Percentiles rank a stretch among this genome's conserved stretches.
These are phyloP conservation scores for Streblospio benedicti DNA, from an alignment of 1,140 invertebrate species.

Conservation along the genomic window DNA sequence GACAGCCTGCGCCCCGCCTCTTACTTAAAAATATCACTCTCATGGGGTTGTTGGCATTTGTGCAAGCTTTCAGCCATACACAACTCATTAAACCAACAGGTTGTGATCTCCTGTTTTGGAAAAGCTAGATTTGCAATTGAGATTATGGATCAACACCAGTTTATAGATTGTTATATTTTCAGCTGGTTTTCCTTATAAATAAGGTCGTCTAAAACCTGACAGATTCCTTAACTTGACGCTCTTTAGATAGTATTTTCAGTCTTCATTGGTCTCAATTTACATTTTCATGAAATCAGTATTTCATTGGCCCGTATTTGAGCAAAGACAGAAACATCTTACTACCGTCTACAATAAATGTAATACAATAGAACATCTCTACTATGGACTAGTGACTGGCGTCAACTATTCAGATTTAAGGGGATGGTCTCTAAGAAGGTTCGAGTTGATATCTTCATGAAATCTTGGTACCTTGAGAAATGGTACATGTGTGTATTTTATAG, in stretches of 20 bases:
- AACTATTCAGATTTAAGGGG: not conserved
- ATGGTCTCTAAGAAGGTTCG: not conserved
- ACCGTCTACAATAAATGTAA: no score
- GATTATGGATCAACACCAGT: no score
- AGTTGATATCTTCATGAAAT: not conserved
- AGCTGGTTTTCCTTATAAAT: no score
- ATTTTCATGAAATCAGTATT: no score
- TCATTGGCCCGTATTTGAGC: no score
- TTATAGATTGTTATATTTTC: no score
- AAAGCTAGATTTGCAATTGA: not conserved
- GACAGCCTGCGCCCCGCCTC: not conserved
- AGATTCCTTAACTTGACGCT: no score
- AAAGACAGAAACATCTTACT: no score
- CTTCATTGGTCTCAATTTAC: no score
- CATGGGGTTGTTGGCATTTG: not conserved
- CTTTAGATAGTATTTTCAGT: no score
- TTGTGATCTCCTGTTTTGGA: not conserved
- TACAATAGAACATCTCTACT: not conserved
- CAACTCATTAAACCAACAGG: not conserved
- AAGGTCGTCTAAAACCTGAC: no score
- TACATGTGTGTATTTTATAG: not conserved
- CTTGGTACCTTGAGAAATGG: not conserved
- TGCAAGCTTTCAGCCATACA: not conserved
- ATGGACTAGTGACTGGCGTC: not conserved
- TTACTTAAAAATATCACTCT: not conserved